Base-by-base conservation (phyloP, 2,113 vertebrate species). In the Entomyzon cyanotis region DNA sequence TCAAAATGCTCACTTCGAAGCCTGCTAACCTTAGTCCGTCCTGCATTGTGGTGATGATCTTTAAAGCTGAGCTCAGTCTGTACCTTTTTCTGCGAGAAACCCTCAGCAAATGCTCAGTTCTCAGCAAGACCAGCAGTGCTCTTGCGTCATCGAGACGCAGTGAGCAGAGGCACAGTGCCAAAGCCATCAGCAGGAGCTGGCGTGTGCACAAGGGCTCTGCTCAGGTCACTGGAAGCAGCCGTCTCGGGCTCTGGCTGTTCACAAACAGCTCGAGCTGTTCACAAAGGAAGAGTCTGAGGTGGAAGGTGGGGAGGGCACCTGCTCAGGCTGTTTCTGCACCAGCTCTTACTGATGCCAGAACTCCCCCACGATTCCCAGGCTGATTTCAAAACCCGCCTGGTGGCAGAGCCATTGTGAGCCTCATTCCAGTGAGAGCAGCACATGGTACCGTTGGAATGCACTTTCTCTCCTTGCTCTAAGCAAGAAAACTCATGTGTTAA, bases 91-190 rank as follows among this genome's bases (percentile, higher is more conserved):
- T 77, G 30, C 1, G 5, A 62, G 50, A 52, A 56, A 7, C 18
- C 6, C 33, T 86, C 30, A 39, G 35, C 15, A 39, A 10, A 10
- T 9, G 53, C 35, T 42, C 44, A 3, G 16, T 23, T 62, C 67
- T 53, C 31, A 46, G 69, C 39, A 49, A 27, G 84, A 42, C 22
- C 15, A 5, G 0, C 39, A 35, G 52, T 11, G 15, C 37, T 47
- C 21, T 8, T 21, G 13, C 0, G 5, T 49, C 47, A 11, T 4
- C 1, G 7, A 10, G 22, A 6, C 9, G 13, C 4, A 0, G 23
- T 14, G 55, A 56, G 64, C 58, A 23, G 39, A 35, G 39, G 18
- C 10, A 0, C 3, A 1, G 37, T 7, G 15, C 49, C 84, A 65
- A 2, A 5, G 4, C 3, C 17, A 1, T 2, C n/a, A 22, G 52